These are phyloP conservation scores for Copidosoma aretas DNA, from an alignment of 2,888 invertebrate genomes.

Conservation along the genomic window DNA sequence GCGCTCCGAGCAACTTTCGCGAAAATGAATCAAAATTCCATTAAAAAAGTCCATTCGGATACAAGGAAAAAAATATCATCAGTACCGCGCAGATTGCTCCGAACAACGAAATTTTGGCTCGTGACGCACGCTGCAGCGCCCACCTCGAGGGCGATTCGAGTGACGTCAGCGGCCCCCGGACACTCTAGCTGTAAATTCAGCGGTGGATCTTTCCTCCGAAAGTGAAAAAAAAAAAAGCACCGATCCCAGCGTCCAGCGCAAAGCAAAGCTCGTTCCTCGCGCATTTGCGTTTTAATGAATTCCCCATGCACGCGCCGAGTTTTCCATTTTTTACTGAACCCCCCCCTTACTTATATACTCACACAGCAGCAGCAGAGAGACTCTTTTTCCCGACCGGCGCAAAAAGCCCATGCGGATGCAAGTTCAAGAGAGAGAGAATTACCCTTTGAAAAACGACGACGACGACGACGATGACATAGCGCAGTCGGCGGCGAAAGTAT, in stretches of 20 bases:
- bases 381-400: conserved; percentile 2
- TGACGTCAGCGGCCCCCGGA: too few species aligned
- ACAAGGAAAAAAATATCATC: too few species aligned
- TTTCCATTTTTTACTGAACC: not conserved
- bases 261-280: not conserved
- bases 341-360: too few species aligned
- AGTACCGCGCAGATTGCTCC: too few species aligned
- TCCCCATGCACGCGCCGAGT: not conserved
- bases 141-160: too few species aligned
- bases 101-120: too few species aligned
- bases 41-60: too few species aligned
- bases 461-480: too few species aligned
- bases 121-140: too few species aligned
- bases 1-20: too few species aligned
- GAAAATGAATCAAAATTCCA: too few species aligned
- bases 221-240: not conserved
- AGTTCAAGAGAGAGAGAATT: conserved; percentile 6
- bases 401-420: not conserved
- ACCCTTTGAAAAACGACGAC: conserved; percentile 9
- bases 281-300: conserved; percentile 16
- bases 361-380: conserved; percentile 3
- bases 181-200: conserved; percentile 9
- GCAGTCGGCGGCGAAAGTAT: too few species aligned
- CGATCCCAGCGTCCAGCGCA: not conserved
- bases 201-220: not conserved